Conservation (phyloP, 2,888 invertebrate genomes). For the Erebia palarica region DNA sequence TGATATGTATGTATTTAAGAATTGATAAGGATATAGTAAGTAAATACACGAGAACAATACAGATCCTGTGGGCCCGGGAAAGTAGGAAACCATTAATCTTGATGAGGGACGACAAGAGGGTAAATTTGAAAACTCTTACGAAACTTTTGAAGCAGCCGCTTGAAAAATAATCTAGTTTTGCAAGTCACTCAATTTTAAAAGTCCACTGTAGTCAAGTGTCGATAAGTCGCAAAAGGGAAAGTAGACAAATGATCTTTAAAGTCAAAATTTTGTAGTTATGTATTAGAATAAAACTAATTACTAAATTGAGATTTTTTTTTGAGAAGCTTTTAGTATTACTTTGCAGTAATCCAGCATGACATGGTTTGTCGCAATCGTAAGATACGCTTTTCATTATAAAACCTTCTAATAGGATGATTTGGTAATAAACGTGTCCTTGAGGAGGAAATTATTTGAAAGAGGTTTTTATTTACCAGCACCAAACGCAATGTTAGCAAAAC, state of each 20-base stretch:
- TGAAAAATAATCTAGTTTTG: slow-evolving; percentile 64
- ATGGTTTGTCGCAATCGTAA: not conserved
- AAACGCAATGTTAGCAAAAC: not conserved
- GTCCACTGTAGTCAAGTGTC: slow-evolving; percentile 6
- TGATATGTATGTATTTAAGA: not conserved
- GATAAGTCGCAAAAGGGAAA: not conserved
- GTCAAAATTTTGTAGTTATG: not conserved
- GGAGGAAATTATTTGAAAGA: not conserved
- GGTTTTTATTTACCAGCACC: not conserved
- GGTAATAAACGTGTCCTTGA: slow-evolving; percentile 9
- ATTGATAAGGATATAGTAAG: not conserved
- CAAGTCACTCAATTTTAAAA: slow-evolving; percentile 20
- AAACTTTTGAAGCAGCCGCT: slow-evolving; percentile 69
- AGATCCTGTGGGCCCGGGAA: slow-evolving; percentile 55
- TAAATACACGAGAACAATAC: slow-evolving; percentile 54
- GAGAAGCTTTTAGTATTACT: not conserved
- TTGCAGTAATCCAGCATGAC: slow-evolving; percentile 4
- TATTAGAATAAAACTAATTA: too few relatives aligned
- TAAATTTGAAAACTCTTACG: slow-evolving; percentile 68
- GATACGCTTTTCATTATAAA: slow-evolving; percentile 4
- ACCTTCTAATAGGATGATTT: slow-evolving; percentile 8
- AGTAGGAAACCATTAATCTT: slow-evolving; percentile 66
- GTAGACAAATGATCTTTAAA: slow-evolving; percentile 8
- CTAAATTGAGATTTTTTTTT: too few relatives aligned
- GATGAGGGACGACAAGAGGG: slow-evolving; percentile 68